phyloP scores from a whole-genome alignment of 2,113 vertebrate genomes.

The Ciconia boyciana region DNA sequence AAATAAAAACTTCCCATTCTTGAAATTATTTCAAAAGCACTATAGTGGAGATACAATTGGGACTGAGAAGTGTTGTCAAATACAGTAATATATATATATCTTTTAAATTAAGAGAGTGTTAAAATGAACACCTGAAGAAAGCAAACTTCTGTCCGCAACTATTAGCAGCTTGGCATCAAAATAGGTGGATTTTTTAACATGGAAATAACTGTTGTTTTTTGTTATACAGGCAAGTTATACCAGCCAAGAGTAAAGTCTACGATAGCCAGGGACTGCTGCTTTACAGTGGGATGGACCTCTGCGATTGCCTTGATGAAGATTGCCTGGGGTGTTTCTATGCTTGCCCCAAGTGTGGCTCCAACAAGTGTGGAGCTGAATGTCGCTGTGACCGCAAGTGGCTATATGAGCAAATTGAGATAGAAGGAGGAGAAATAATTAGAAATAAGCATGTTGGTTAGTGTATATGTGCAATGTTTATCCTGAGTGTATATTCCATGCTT shows the following conservation, averaged over 20 bases:
- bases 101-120: not conserved
- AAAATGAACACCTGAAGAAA: not conserved
- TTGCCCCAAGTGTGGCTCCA: constrained; percentile 87
- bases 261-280: constrained; percentile 89
- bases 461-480: not conserved
- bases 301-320: constrained; percentile 93
- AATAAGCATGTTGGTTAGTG: constrained; percentile 85
- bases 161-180: not conserved
- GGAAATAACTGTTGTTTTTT: not conserved
- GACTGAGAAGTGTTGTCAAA: not conserved
- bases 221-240: constrained; percentile 77
- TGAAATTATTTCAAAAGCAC: not conserved
- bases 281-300: constrained; percentile 88
- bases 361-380: constrained; percentile 92
- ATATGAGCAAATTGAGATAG: constrained; percentile 96
- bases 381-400: constrained; percentile 98
- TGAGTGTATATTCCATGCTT: not conserved
- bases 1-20: not conserved
- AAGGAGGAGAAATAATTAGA: constrained; percentile 92
- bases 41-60: not conserved
- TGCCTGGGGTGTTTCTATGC: constrained; percentile 97
- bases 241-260: constrained; percentile 90
- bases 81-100: not conserved
- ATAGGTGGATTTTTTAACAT: not conserved
- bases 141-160: not conserved